Base-by-base conservation (phyloP, 2,113 vertebrate species). In the Marmota flaviventris region DNA sequence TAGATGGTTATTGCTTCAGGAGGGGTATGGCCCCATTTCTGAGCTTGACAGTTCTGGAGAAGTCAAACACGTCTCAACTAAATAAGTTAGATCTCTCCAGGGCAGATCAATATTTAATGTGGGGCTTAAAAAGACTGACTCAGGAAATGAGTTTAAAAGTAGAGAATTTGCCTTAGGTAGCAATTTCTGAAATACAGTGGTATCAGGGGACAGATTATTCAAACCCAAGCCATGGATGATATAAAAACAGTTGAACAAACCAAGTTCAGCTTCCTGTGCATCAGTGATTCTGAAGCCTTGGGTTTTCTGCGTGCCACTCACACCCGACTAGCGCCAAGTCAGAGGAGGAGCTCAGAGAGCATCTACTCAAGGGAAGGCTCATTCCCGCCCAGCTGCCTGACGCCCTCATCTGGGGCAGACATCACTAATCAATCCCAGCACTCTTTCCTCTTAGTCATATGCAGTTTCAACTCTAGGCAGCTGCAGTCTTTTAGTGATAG, bases 61-160 rank as follows among this genome's bases (percentile, higher is more conserved):
- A 89, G 37, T 96, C 92, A 93, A 96, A 98, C 95, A 97, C 83
- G 14, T 96, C 97, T 91, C 37, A 73, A 95, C 98, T 98, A 93
- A 98, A 96, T 98, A 98, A 96, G 27, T 82, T 94, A 97, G 98
- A 97, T 98, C 96, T 98, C 98, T 96, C 98, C 25, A 83, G 98
- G 98, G 98, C 53, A 98, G 98, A 98, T 99, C 98, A 99, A 99
- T 99, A 98, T 99, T 99, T 99, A 98, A 99, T 98, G 98, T 98
- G 97, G 98, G 98, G 98, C 98, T 99, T 98, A 98, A 98, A 97
- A 98, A 98, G 98, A 98, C 97, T 97, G 96, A 98, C 98, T 98
- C 13, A 97, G 98, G 98, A 98, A 98, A 98, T 98, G 98, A 95
- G 73, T 98, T 99, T 98, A 97, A 98, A 98, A 98, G 96, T 84